Conservation (phyloP, 2,113 vertebrate species). For the Chlamydotis undulata region DNA sequence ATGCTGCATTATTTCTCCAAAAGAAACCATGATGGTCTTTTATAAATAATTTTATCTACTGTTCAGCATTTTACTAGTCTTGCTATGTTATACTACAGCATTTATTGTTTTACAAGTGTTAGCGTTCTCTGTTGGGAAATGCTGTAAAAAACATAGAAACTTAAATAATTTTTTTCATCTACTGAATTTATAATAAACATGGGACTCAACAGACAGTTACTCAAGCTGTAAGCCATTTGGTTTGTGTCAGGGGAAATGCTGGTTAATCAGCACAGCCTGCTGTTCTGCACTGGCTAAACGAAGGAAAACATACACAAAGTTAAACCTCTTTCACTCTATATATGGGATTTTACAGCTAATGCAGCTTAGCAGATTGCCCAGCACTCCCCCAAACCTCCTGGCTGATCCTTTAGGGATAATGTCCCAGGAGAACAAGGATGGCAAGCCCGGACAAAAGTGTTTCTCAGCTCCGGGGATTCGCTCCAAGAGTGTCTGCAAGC, state of each 20-base stretch:
- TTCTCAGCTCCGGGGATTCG: background rate
- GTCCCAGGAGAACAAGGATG: background rate
- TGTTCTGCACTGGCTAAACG: slow-evolving; percentile 8
- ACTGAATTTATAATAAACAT: slow-evolving; percentile 38
- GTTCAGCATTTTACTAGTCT: slow-evolving; percentile 35
- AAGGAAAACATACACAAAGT: background rate
- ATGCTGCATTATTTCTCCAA: slow-evolving; percentile 1
- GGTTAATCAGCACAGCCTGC: slow-evolving; percentile 53
- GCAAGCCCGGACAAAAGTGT: background rate
- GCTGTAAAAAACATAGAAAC: slow-evolving; percentile 27
- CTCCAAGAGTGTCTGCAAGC: background rate
- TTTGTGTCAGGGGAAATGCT: slow-evolving; percentile 13
- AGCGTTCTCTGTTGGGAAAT: slow-evolving; percentile 39
- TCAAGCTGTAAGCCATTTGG: slow-evolving; percentile 50
- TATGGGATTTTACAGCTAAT: slow-evolving; percentile 34
- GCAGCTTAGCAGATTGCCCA: background rate
- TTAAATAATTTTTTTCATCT: slow-evolving; percentile 59
- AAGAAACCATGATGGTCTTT: slow-evolving; percentile 31
- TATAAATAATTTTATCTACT: slow-evolving; percentile 56
- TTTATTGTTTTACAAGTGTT: slow-evolving; percentile 51
- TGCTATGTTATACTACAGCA: slow-evolving; percentile 3
- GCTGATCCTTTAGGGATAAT: background rate
- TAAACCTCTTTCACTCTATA: slow-evolving; percentile 27
- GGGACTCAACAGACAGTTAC: slow-evolving; percentile 36
- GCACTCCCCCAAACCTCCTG: background rate